Conservation (phyloP, 1,140 invertebrate genomes). For the Drosophila truncata region DNA sequence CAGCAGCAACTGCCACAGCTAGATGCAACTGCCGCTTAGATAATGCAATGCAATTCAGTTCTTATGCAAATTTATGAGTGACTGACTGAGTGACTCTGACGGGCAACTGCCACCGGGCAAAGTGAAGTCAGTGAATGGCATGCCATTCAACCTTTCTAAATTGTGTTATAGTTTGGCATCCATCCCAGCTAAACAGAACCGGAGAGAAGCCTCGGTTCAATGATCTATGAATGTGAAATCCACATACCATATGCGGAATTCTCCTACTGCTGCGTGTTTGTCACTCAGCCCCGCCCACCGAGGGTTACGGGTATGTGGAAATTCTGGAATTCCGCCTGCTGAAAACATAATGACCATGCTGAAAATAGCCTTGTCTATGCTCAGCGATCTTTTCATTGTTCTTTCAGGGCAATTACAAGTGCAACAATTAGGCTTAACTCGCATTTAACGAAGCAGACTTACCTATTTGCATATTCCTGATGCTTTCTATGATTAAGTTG, state of each 20-base stretch:
- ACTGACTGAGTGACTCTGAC: constrained; percentile 62
- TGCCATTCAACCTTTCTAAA: constrained; percentile 80
- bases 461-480: constrained; percentile 34
- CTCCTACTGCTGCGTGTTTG: constrained; percentile 44
- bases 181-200: background rate
- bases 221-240: constrained; percentile 41
- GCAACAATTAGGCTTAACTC: constrained; percentile 32
- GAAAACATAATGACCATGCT: constrained; percentile 48
- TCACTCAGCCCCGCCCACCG: constrained; percentile 62
- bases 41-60: constrained; percentile 69
- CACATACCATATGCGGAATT: constrained; percentile 10
- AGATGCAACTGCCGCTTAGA: constrained; percentile 66
- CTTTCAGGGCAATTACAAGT: constrained; percentile 37
- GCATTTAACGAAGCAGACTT: constrained; percentile 7
- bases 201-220: constrained; percentile 48
- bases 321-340: constrained; percentile 36
- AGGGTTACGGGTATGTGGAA: background rate
- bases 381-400: constrained; percentile 35
- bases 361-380: constrained; percentile 37
- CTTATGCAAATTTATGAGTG: constrained; percentile 82
- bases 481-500: constrained; percentile 36
- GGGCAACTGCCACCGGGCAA: constrained; percentile 58
- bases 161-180: constrained; percentile 70
- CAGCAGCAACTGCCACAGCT: constrained; percentile 23
- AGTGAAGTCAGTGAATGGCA: constrained; percentile 62